A percentile compares a stretch with the other conserved stretches of the same genome.
Conservation (phyloP, 2,113 vertebrate genomes). For the Heteronetta atricapilla region DNA sequence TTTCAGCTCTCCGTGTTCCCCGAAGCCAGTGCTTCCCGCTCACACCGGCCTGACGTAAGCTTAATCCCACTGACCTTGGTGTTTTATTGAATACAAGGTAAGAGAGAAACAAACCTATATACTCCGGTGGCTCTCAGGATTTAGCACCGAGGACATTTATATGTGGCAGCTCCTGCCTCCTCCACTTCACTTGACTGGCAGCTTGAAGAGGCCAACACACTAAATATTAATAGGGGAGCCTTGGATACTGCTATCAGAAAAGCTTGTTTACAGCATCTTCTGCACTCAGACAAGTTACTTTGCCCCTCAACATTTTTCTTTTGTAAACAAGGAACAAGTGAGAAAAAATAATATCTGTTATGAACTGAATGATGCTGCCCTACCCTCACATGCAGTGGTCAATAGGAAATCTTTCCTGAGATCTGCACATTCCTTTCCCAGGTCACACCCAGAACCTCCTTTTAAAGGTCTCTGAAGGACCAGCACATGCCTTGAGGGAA, state of each 20-base stretch:
- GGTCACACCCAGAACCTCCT: not conserved
- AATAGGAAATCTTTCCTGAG: not conserved
- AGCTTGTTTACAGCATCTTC: not conserved
- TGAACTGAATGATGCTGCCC: not conserved
- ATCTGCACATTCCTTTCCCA: not conserved
- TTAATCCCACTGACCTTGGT: not conserved
- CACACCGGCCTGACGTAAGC: rapidly evolving
- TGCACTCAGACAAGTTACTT: not conserved
- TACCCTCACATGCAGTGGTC: not conserved
- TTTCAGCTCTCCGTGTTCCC: not conserved
- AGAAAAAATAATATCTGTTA: not conserved
- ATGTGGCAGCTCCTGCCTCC: not conserved
- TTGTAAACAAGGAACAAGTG: not conserved
- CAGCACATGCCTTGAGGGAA: not conserved
- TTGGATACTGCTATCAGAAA: not conserved
- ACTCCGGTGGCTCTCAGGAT: not conserved
- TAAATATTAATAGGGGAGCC: not conserved
- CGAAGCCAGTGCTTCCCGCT: not conserved
- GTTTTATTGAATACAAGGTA: not conserved
- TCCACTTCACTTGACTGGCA: not conserved
- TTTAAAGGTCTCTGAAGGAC: slow-evolving; percentile 2
- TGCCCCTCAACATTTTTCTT: not conserved
- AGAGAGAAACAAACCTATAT: not conserved
- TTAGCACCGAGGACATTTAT: not conserved
- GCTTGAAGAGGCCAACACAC: not conserved